A percentile compares a stretch with the other conserved stretches of the same genome.
These are phyloP conservation scores for Andrena bucephala DNA, from an alignment of 2,888 invertebrate species.

Conservation along the genomic window DNA sequence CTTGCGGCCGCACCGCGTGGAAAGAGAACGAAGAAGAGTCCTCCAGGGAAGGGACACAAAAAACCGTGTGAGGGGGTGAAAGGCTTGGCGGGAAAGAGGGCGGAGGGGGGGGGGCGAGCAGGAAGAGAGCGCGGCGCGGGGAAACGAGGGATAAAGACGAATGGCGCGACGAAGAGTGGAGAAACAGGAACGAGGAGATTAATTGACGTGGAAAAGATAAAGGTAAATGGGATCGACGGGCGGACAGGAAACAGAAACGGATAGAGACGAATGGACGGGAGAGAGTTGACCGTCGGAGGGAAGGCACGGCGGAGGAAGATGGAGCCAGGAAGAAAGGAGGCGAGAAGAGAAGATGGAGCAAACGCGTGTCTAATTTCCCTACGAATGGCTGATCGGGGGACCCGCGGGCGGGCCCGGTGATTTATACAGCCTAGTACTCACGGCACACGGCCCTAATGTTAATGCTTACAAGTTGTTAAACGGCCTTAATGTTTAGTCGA, in stretches of 20 bases:
- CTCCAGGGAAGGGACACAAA: constrained; percentile 28
- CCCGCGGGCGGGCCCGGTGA: constrained; percentile 78
- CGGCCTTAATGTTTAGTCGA: constrained; percentile 75
- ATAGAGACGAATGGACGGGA: constrained; percentile 29
- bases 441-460: constrained; percentile 69
- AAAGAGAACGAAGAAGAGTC: constrained; percentile 41
- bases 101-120: not conserved
- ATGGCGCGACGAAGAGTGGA: constrained; percentile 9
- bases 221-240: constrained; percentile 51
- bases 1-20: constrained; percentile 33
- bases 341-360: constrained; percentile 49
- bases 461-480: constrained; percentile 78
- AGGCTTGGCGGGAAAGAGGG: not conserved
- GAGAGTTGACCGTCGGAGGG: not conserved
- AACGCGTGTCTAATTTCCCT: constrained; percentile 82
- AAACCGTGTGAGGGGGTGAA: constrained; percentile 3
- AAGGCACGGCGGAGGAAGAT: constrained; percentile 1
- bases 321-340: constrained; percentile 47
- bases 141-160: constrained; percentile 39
- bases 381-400: constrained; percentile 78
- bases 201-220: constrained; percentile 46
- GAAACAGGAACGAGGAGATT: constrained; percentile 31
- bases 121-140: not conserved
- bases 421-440: constrained; percentile 77
- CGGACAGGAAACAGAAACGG: constrained; percentile 36